Conservation (phyloP, 2,797 vertebrate species). For the Amblyopsis hoosieri region DNA sequence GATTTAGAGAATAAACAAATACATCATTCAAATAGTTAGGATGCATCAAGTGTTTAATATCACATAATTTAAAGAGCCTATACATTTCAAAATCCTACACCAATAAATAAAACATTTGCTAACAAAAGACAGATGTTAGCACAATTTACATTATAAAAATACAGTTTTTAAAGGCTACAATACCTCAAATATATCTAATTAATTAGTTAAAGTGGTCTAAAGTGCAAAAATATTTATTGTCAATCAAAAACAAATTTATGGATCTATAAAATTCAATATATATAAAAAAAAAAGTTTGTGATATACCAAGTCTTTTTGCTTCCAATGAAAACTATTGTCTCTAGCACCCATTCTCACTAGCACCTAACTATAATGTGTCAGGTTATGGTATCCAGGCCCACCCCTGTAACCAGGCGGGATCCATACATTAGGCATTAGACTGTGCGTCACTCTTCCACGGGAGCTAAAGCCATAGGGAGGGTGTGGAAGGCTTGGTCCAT, state of each 20-base stretch:
- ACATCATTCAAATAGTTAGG: background rate
- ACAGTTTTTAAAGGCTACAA: background rate
- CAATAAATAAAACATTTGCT: conserved; percentile 77
- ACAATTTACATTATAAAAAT: conserved; percentile 48
- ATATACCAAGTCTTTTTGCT: conserved; percentile 43
- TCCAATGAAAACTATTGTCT: conserved; percentile 48
- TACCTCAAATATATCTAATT: background rate
- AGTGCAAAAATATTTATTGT: conserved; percentile 70
- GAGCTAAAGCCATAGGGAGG: conserved; percentile 55
- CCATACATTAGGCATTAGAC: conserved; percentile 57
- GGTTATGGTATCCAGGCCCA: conserved; percentile 40
- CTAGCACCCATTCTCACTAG: conserved; percentile 16
- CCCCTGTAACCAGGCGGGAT: conserved; percentile 47
- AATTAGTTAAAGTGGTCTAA: conserved; percentile 66
- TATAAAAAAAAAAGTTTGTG: conserved; percentile 45
- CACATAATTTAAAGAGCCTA: conserved; percentile 60
- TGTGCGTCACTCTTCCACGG: conserved; percentile 40
- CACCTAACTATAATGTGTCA: conserved; percentile 56
- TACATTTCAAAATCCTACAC: conserved; percentile 58
- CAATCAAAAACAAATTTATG: conserved; percentile 44
- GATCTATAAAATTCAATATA: conserved; percentile 53
- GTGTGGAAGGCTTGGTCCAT: conserved; percentile 33
- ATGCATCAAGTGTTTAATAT: conserved; percentile 66
- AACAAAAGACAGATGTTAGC: conserved; percentile 59
- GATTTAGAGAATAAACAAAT: conserved; percentile 5